Base-by-base conservation (phyloP, 2,113 vertebrate genomes). In the Emydocephalus ijimae region DNA sequence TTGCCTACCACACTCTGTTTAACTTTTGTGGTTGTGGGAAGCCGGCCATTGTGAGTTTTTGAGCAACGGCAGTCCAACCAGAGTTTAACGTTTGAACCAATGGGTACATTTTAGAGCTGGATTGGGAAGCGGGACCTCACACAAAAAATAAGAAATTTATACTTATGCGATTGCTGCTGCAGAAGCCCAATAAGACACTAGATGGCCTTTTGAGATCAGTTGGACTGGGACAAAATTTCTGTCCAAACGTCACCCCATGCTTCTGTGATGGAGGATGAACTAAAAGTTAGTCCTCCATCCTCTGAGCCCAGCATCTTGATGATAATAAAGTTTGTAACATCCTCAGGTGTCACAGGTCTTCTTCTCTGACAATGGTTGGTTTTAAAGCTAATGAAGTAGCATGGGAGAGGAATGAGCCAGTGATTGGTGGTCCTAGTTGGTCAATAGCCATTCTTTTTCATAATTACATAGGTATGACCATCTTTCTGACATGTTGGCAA, bases 391-490 rank as follows among this genome's bases (percentile, higher is more conserved):
- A 39, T 21, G 74, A 81, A 20, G 34, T 81, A 81, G 18, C 34
- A 81, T 43, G 18, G 15, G n/a, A 81, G n/a, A 81, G 34, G 21
- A 81, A 81, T 39, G 34, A 21, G 74, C 74, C 74, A 81, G 34
- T 9, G 15, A 81, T 21, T 1, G 6, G 34, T 39, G 34, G 34
- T 21, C 7, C 2, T 39, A 81, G 18, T 81, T 81, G 34, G 34
- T 43, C 34, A 81, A 21, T 81, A 9, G 43, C 5, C 5, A 15
- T 92, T 14, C 85, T 93, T 55, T 52, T 39, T 81, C 45, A 91
- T 88, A 93, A 95, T 91, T 45, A 91, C 52, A 91, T 94, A 99
- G 99, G 74, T 99, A 99, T 23, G 99, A 99, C 93, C 99, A 99
- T 96, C 97, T 99, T 89, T 98, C 98, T 56, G 95, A 95, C 29